A percentile compares a stretch with the other conserved stretches of the same genome.
These are phyloP conservation scores for Scartelaos histophorus DNA, from an alignment of 2,113 vertebrate species.

Conservation along the genomic window DNA sequence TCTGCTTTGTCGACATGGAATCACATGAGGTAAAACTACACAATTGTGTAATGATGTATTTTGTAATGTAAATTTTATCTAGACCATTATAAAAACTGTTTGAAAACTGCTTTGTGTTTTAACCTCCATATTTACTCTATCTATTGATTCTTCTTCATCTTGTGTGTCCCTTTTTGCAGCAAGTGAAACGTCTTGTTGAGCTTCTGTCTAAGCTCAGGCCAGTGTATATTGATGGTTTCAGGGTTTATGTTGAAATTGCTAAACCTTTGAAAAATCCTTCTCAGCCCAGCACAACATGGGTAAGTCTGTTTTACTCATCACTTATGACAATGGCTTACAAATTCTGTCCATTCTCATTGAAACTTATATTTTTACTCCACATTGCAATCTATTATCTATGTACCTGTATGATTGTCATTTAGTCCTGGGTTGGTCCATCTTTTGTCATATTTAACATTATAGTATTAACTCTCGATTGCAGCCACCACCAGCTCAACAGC, in stretches of 20 bases:
- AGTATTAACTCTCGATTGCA: not conserved
- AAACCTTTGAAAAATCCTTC: conserved; percentile 81
- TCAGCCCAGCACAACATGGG: conserved; percentile 57
- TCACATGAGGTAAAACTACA: conserved; percentile 84
- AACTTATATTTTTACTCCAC: not conserved
- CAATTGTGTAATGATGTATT: not conserved
- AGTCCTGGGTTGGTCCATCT: not conserved
- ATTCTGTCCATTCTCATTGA: too few relatives aligned
- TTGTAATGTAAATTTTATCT: not conserved
- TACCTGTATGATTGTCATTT: not conserved
- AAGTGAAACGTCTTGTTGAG: conserved; percentile 90
- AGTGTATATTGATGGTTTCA: conserved; percentile 90
- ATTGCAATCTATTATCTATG: too few relatives aligned
- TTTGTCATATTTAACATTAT: not conserved
- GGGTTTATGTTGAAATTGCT: conserved; percentile 91
- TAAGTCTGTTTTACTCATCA: conserved; percentile 29
- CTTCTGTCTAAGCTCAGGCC: conserved; percentile 89
- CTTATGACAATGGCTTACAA: too few relatives aligned
- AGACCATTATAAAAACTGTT: not conserved
- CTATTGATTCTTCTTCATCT: not conserved
- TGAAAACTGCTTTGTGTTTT: not conserved
- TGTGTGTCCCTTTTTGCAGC: conserved; percentile 74
- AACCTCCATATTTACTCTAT: not conserved
- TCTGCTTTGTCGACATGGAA: conserved; percentile 95
- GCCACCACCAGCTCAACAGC: conserved; percentile 15